Percentiles rank a stretch among this genome's conserved stretches.
phyloP scores from a whole-genome alignment of 2,113 vertebrate genomes.

The Seriola aureovittata region DNA sequence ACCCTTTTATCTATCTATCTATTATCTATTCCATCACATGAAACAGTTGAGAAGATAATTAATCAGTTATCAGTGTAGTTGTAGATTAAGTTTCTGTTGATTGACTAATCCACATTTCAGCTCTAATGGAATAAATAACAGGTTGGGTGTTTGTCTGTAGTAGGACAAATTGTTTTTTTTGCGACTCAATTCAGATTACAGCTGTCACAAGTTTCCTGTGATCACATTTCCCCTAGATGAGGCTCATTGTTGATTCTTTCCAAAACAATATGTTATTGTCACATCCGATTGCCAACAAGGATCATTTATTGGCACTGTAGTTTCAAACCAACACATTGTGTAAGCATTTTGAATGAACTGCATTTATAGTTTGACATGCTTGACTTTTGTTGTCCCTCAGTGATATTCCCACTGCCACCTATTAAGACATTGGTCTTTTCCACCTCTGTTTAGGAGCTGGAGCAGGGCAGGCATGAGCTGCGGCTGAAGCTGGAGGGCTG shows the following conservation, averaged over 20 bases:
- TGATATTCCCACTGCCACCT: neutral
- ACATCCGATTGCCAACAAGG: neutral
- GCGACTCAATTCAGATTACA: neutral
- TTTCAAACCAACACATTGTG: neutral
- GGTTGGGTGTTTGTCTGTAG: neutral
- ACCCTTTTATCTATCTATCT: too few species aligned
- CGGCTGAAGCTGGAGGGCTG: constrained; percentile 80
- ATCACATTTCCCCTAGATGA: constrained; percentile 17
- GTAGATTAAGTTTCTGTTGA: too few species aligned
- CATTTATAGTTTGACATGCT: neutral
- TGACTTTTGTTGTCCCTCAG: neutral
- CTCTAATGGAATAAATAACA: neutral
- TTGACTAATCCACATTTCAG: neutral
- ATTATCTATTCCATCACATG: too few species aligned
- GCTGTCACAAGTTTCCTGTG: constrained; percentile 1
- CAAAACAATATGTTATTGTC: neutral
- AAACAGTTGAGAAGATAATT: too few species aligned
- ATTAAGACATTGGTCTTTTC: neutral
- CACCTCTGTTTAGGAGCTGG: constrained; percentile 76
- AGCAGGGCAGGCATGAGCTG: constrained; percentile 83
- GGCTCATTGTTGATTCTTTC: neutral
- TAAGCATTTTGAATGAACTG: neutral
- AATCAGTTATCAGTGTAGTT: too few species aligned
- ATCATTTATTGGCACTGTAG: neutral
- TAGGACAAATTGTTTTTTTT: neutral